Conservation (phyloP, 2,113 vertebrate genomes). For the Microtus richardsoni region DNA sequence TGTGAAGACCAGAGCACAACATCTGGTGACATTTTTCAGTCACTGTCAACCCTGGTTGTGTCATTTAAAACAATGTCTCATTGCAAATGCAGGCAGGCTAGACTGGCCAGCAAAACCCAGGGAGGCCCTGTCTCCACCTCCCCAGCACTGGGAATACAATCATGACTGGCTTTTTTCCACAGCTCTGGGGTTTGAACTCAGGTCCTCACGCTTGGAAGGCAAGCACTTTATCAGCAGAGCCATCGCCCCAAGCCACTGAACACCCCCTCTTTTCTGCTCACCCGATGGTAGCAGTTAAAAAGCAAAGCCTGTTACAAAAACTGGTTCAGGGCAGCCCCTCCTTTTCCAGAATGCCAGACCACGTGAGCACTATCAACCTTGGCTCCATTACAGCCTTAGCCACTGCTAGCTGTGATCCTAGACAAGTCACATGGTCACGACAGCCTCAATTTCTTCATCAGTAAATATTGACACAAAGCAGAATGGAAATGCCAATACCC, state of each 20-base stretch:
- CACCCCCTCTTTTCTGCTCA: background rate
- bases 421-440: no score
- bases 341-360: background rate
- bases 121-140: background rate
- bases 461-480: background rate
- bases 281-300: background rate
- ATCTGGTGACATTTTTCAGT: background rate
- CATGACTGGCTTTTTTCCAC: background rate
- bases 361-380: background rate
- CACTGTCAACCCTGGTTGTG: background rate
- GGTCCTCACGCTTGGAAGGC: background rate
- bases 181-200: background rate
- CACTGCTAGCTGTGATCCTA: background rate
- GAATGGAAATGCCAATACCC: background rate
- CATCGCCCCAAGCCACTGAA: background rate
- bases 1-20: background rate
- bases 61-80: background rate
- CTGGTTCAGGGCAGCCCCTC: background rate
- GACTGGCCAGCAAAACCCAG: background rate
- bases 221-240: background rate
- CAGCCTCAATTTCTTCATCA: background rate
- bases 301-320: background rate
- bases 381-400: background rate
- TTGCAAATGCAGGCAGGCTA: no score
- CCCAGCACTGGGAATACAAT: background rate